Percentiles rank a stretch among this genome's conserved stretches.
These are phyloP conservation scores for Calephelis perditalis DNA, from an alignment of 2,888 invertebrate genomes.

Conservation along the genomic window DNA sequence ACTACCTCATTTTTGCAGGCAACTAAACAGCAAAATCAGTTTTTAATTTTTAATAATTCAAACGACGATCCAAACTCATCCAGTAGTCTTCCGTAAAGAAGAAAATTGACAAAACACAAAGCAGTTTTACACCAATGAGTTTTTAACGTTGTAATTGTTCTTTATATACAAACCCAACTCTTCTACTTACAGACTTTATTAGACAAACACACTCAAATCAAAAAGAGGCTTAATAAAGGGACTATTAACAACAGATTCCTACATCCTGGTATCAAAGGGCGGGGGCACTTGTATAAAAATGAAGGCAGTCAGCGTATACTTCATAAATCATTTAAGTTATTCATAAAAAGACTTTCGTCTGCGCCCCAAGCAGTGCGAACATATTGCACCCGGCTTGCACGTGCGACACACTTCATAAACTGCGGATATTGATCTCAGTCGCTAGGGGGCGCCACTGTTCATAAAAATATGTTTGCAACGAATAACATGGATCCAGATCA, in stretches of 20 bases:
- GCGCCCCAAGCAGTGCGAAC: conserved; percentile 43
- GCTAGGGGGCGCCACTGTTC: conserved; percentile 54
- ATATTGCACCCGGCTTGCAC: conserved; percentile 65
- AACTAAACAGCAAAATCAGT: too few species aligned
- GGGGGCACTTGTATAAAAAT: conserved; percentile 37
- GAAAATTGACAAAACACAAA: too few species aligned
- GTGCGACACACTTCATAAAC: conserved; percentile 74
- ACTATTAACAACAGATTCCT: conserved; percentile 12
- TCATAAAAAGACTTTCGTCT: conserved; percentile 70
- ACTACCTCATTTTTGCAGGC: too few species aligned
- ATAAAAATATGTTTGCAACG: conserved; percentile 55
- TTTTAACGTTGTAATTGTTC: too few species aligned
- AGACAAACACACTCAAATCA: neutral
- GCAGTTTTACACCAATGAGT: too few species aligned
- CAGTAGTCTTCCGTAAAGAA: too few species aligned
- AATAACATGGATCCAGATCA: conserved; percentile 27
- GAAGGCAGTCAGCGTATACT: conserved; percentile 37
- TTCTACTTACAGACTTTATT: too few species aligned
- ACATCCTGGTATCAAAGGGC: conserved; percentile 34
- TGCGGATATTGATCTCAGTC: conserved; percentile 57
- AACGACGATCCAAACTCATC: too few species aligned
- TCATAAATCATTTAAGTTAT: conserved; percentile 74
- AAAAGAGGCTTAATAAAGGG: conserved; percentile 11
- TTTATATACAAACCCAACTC: too few species aligned
- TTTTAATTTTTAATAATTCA: too few species aligned